Conservation (phyloP, 2,113 vertebrate genomes). For the Prionailurus viverrinus region DNA sequence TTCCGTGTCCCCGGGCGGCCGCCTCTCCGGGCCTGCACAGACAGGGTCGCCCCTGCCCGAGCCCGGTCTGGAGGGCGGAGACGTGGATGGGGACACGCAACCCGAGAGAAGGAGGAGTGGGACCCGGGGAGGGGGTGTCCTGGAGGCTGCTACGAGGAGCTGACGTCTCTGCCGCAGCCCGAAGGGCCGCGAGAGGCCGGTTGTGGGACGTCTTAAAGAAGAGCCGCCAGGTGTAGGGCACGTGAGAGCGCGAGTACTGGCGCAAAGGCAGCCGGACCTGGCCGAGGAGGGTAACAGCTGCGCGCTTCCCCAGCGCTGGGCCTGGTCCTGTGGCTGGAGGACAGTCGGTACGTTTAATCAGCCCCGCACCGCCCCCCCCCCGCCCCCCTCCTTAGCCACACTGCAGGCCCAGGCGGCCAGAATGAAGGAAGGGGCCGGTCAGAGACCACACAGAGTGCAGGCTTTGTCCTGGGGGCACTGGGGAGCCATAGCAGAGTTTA, state of each 20-base stretch:
- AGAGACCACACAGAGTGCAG: not conserved
- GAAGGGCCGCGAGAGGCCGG: not conserved
- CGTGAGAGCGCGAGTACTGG: not conserved
- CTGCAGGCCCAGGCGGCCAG: not conserved
- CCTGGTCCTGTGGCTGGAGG: not conserved
- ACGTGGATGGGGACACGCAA: not conserved
- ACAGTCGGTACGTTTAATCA: fast-evolving
- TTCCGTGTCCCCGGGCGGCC: not conserved
- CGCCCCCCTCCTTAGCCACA: not conserved
- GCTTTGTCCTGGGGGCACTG: not conserved
- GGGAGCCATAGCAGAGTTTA: not conserved
- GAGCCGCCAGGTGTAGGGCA: not conserved
- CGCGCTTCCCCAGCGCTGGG: not conserved
- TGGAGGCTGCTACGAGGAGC: not conserved
- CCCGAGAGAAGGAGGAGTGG: not conserved
- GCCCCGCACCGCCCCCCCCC: not conserved
- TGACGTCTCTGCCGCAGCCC: not conserved
- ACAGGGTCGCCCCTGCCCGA: not conserved
- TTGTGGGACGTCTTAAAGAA: not conserved
- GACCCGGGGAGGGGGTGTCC: not conserved
- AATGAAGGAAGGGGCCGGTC: not conserved
- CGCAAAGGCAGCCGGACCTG: not conserved
- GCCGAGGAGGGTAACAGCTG: not conserved
- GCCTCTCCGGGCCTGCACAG: too few species aligned
- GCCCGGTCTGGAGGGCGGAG: not conserved